Conservation (phyloP, 2,113 vertebrate genomes). For the Plestiodon gilberti region DNA sequence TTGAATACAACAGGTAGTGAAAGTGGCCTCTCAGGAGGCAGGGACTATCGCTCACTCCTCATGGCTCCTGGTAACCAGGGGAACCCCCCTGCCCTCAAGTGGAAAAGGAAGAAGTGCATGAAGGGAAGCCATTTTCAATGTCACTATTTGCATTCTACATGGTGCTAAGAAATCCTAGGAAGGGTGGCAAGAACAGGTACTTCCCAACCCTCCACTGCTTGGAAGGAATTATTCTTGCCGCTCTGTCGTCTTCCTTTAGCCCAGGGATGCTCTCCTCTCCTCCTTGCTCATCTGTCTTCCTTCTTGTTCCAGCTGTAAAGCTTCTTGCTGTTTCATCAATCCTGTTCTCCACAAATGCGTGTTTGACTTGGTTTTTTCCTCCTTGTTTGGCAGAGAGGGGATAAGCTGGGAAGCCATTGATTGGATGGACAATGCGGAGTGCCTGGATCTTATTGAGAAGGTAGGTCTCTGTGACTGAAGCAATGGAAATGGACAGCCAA, state of each 20-base stretch:
- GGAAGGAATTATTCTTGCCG: background rate
- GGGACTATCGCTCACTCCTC: background rate
- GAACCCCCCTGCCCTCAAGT: background rate
- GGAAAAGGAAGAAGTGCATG: background rate
- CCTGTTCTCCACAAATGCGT: background rate
- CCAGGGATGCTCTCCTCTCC: background rate
- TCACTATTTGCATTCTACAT: background rate
- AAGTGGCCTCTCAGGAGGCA: background rate
- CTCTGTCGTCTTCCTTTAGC: background rate
- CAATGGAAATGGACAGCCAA: background rate
- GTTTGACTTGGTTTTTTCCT: constrained; percentile 41
- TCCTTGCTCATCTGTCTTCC: background rate
- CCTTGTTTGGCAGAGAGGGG: constrained; percentile 81
- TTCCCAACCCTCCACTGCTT: background rate
- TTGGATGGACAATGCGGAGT: constrained; percentile 97
- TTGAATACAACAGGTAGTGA: constrained; percentile 90
- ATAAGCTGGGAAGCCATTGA: constrained; percentile 94
- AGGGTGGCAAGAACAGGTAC: background rate
- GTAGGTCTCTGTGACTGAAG: constrained; percentile 62
- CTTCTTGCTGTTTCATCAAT: constrained; percentile 17
- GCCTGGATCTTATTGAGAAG: constrained; percentile 93
- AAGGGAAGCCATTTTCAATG: background rate
- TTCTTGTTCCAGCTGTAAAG: background rate
- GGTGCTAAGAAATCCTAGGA: background rate
- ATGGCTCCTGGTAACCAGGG: background rate